A percentile compares a stretch with the other conserved stretches of the same genome.
Conservation (phyloP, 92 coral and sea anemone species). For the Galaxea fascicularis region DNA sequence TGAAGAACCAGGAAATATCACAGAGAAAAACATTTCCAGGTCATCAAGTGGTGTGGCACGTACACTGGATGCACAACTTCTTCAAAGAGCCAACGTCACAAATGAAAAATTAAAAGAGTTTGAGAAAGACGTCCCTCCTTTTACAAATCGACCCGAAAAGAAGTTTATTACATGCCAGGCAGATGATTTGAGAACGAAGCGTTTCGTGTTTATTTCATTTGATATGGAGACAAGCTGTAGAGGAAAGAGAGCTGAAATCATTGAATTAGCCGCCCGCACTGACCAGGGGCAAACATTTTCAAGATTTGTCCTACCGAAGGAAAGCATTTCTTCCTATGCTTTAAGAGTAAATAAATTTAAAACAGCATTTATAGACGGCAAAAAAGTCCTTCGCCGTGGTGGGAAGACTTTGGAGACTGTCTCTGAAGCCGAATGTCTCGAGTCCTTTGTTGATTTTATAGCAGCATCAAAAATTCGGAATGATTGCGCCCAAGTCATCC, state of each 20-base stretch:
- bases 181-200: not conserved
- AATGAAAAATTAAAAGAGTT: no score
- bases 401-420: conserved; percentile 31
- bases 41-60: not conserved
- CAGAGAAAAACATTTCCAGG: not conserved
- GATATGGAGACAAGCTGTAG: conserved; percentile 1
- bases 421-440: conserved; percentile 27
- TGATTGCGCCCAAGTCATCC: no score
- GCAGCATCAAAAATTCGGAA: no score
- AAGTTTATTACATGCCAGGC: not conserved
- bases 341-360: conserved; percentile 42
- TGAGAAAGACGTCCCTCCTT: not conserved
- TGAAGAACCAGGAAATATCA: no score
- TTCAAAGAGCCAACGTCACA: not conserved
- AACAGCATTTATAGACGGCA: conserved; percentile 31
- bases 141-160: no score
- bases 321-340: conserved; percentile 32
- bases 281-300: no score
- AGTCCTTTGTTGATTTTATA: conserved; percentile 45
- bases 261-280: not conserved
- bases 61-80: not conserved
- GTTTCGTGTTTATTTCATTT: not conserved
- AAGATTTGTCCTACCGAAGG: not conserved
- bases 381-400: conserved; percentile 35
- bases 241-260: not conserved